Base-by-base conservation (phyloP, 2,888 invertebrate species). In the Phaonia tiefii region DNA sequence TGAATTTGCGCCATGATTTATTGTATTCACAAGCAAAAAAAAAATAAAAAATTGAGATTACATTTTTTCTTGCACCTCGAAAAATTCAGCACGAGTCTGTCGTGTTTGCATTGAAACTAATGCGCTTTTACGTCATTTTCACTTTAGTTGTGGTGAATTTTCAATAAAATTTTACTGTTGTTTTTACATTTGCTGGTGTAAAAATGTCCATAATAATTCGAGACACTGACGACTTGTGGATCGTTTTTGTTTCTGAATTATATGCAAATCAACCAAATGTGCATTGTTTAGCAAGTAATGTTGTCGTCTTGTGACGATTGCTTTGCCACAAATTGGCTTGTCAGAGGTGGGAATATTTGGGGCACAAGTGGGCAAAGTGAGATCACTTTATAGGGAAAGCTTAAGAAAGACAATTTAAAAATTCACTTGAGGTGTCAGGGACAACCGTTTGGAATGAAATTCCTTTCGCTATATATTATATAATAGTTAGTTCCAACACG, bases 51-150 rank as follows among this genome's bases (percentile, higher is more conserved):
- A 75, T 79, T 71, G 39, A 72, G 56, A 72, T 58, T 69, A 72
- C 65, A 67, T 72, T 72, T 49, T 65, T 74, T 31, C 31, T 5
- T 31, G 31, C 31, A 31, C n/a, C 70, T 75, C 44, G 54, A 44
- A 46, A 44, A 60, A 60, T 63, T 63, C 17, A 78, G 78, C 81
- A 81, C 81, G 81, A 75, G 78, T 81, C 81, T 42, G 75, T 67
- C 26, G 49, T 39, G 8, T 58, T 39, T 37, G 20, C 17, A 60
- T 39, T 37, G n/a, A 63, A 63, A 63, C 39, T 63, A 39, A 63
- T 63, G 42, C 22, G 42, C 63, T 8, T 63, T 42, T 63, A 39
- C 63, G 22, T 63, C 42, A 69, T 65, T 42, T 56, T 65, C 65
- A 42, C 56, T 71, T 74, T 67, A 56, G 44, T 44, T 20, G 22